Conservation (phyloP, 2,113 vertebrate species). For the Heterochromis multidens region DNA sequence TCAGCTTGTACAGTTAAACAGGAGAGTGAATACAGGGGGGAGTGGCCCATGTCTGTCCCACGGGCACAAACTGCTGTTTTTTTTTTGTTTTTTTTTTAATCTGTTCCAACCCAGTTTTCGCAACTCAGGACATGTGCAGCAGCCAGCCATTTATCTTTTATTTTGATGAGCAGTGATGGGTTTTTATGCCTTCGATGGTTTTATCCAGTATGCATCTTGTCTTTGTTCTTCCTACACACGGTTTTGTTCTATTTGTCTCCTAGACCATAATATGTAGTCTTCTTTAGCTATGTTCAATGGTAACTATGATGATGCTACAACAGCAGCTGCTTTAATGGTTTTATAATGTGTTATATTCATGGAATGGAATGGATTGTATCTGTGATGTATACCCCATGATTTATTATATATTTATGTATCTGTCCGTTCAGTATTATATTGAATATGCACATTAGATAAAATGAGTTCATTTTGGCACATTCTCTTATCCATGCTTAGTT, state of each 20-base stretch:
- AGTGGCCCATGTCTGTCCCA: background rate
- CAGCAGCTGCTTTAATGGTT: background rate
- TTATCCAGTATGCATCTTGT: background rate
- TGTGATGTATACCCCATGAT: background rate
- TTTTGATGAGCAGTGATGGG: background rate
- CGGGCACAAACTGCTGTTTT: background rate
- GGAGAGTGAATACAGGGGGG: background rate
- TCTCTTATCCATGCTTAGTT: background rate
- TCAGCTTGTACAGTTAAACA: background rate
- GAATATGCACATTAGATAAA: background rate
- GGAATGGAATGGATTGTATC: background rate
- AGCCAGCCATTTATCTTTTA: background rate
- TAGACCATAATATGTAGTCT: background rate
- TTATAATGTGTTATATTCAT: background rate
- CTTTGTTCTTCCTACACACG: background rate
- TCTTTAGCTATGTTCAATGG: background rate
- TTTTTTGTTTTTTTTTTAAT: no score
- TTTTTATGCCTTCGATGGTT: background rate
- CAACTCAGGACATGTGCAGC: no score
- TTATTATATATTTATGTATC: background rate
- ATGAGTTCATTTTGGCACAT: background rate
- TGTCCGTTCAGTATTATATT: background rate
- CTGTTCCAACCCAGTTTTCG: background rate
- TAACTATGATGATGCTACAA: background rate
- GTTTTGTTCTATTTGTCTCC: background rate